Evolutionary conservation across 2,888 invertebrate genomes (phyloP), one percentile per base, ranked within the genome.

Genomic region (Digitonthophagus gazella): DNA sequence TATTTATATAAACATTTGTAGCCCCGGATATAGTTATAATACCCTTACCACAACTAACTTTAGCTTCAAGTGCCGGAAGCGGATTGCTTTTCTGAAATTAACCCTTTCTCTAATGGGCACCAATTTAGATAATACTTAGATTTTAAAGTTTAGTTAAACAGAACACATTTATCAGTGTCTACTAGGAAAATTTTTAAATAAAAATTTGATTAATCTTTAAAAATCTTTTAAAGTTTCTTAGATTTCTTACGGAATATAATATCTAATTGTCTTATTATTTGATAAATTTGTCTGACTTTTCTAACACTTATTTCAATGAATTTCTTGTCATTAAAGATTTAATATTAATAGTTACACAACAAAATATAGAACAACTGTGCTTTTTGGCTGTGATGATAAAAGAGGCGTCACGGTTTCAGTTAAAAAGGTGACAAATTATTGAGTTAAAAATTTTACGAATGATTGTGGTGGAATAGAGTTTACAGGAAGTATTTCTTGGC

Each of bases 1-100:
- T 44, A 44, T 44, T 44, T 44, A 58, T 58, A 16, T 19, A 58
- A 58, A 58, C 58, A 58, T 19, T 19, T 18, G 58, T 16, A 16
- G 20, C 16, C 16, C 1, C 20, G 58, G 20, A 58, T 15, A 2
- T 58, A 58, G 16, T 58, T 58, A 16, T 19, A 58, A 58, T 19
- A 18, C 4, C 1, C 16, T 58, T 58, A 44, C 28, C 11, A 44
- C 28, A 44, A 44, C 28, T 44, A 44, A 44, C 28, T 44, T 44
- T 44, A 44, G 28, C 28, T 44, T 44, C 11, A 44, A 44, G 28
- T 44, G 28, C 28, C 28, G 28, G 28, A 44, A 44, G 28, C 28
- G n/a, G n/a, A n/a, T 44, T 44, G 28, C 6, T 44, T 44, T 44
- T 8, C 28, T 11, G 11, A 44, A 44, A 44, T 44, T 44, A 44